These are phyloP conservation scores for Apamea epomidion DNA, from an alignment of 2,888 invertebrate genomes.

Conservation along the genomic window DNA sequence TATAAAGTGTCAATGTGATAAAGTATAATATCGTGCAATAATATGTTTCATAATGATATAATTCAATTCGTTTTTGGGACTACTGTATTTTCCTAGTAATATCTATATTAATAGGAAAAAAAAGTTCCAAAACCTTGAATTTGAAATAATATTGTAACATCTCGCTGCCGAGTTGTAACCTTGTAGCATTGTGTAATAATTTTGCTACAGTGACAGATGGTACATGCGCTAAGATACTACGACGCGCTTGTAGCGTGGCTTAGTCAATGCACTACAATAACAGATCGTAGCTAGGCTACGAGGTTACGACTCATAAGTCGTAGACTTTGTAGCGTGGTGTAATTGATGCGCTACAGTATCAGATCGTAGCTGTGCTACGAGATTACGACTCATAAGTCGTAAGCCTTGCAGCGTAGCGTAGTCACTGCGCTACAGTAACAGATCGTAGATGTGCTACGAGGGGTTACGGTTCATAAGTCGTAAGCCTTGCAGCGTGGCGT, in stretches of 20 bases:
- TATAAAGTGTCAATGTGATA: not conserved
- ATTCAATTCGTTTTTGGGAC: not conserved
- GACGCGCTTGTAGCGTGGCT: not conserved
- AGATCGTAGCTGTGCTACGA: not conserved
- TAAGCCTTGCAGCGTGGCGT: not conserved
- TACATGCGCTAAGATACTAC: not conserved
- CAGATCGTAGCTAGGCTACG: not conserved
- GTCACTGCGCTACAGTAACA: not conserved
- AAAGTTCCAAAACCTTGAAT: not conserved
- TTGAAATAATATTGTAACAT: not conserved
- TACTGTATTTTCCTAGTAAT: too few species aligned
- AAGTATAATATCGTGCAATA: not conserved
- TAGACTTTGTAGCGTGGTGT: not conserved
- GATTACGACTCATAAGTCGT: not conserved
- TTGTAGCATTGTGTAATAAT: not conserved
- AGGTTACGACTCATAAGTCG: not conserved
- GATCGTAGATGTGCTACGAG: not conserved
- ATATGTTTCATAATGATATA: not conserved
- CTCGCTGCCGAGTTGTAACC: not conserved
- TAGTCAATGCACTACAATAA: not conserved
- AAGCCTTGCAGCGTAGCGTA: not conserved
- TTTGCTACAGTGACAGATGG: not conserved
- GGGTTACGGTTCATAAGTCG: not conserved
- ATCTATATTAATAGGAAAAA: not conserved
- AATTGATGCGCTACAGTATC: not conserved